Conservation (phyloP, 2,113 vertebrate species). For the Antigone vipio region DNA sequence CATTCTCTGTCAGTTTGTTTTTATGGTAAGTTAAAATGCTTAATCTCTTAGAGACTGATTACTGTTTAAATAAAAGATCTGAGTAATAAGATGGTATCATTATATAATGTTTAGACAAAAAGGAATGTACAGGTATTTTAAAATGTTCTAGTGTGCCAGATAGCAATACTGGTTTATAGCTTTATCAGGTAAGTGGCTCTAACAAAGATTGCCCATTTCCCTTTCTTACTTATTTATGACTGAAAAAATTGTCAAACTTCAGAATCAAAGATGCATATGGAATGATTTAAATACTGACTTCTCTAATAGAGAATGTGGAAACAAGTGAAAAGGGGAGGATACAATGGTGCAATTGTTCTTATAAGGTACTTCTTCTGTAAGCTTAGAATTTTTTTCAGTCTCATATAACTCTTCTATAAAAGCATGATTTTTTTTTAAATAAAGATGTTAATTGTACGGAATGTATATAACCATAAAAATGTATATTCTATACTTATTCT, state of each 20-base stretch:
- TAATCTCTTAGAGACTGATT: background rate
- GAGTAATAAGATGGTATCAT: background rate
- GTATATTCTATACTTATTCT: background rate
- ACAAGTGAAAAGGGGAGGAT: background rate
- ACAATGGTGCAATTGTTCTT: background rate
- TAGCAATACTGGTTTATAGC: background rate
- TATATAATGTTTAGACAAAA: background rate
- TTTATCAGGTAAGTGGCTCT: background rate
- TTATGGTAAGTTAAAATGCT: background rate
- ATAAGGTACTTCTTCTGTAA: fast-evolving
- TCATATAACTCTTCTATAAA: background rate
- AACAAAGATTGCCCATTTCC: background rate
- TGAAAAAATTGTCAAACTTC: background rate
- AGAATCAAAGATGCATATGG: background rate
- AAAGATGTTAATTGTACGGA: background rate
- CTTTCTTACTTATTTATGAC: background rate
- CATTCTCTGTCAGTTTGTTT: background rate
- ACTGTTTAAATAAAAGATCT: background rate
- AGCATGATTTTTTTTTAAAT: background rate
- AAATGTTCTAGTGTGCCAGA: background rate
- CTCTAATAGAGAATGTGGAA: background rate
- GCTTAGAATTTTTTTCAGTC: background rate
- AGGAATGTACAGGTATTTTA: background rate
- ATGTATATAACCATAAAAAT: background rate
- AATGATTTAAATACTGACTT: background rate